Evolutionary conservation across 35 echinoderm and acorn worm species (phyloP), one percentile per base, ranked within the genome.

Genomic region (Apostichopus parvimensis): DNA sequence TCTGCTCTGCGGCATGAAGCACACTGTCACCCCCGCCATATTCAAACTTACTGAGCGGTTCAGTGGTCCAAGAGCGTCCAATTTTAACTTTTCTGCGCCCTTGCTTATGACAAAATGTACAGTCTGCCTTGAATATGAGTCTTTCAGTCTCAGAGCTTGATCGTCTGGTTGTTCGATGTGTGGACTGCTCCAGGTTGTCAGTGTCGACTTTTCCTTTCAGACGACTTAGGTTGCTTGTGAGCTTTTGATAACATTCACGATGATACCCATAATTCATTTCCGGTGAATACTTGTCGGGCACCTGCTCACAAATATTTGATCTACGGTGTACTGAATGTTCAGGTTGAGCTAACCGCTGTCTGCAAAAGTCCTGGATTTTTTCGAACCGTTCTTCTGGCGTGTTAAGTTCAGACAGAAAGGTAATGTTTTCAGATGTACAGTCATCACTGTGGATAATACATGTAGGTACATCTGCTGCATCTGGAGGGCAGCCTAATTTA

Each of bases 21-120:
- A 87, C 57, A 61, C 10, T 87, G 54, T 62, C 83, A 57, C 83
- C 83, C 58, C 83, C 83, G 54, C 83, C 83, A 57, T 57, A 87
- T 87, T 87, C 83, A 61, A 87, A 87, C 28, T 87, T 59, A 54
- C 54, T 58, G 18, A 61, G 34, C 9, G 53, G 53, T 34, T 87
- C 54, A 18, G 83, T 87, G 12, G 83, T 87, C 83, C 83, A 87
- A 17, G 83, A 57, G 28, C 83, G 12, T 15, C 83, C 83, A 15
- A 55, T 54, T 87, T 87, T 65, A 18, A 87, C 54, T 87, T 87
- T 87, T 62, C 34, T 45, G 54, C 28, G 12, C 57, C 83, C 83
- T 54, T 54, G 9, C 58, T 62, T 87, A 15, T 56, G 1, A 58
- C 83, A 87, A 25, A 87, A 87, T 15, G 55, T 87, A 87, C 83